These are phyloP conservation scores for Diprion similis DNA, from an alignment of 1,140 invertebrate species.

Conservation along the genomic window DNA sequence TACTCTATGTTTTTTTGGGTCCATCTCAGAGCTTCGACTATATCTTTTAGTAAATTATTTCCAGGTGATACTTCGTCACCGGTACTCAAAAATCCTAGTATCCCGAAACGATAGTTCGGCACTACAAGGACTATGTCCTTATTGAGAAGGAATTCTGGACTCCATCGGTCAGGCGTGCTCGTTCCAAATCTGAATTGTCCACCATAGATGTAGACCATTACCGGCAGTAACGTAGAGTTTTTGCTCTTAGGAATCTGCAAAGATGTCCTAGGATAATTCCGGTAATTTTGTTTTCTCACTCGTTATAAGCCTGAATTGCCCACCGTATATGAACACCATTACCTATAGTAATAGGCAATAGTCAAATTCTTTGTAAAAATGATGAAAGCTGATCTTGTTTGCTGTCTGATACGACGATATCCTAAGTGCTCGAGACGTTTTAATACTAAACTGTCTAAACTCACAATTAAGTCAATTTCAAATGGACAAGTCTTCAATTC, in stretches of 20 bases:
- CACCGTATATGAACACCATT: no score
- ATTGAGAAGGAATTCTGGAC: slow-evolving; percentile 42
- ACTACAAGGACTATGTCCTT: slow-evolving; percentile 18
- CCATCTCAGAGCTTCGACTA: slow-evolving; percentile 68
- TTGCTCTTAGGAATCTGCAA: background rate
- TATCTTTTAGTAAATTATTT: slow-evolving; percentile 73
- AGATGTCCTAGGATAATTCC: no score
- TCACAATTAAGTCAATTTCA: background rate
- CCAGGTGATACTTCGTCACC: slow-evolving; percentile 66
- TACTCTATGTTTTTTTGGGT: slow-evolving; percentile 68
- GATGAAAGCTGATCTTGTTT: no score
- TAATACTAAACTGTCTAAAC: background rate
- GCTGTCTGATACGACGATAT: no score
- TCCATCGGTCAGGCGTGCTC: slow-evolving; percentile 29
- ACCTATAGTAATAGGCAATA: no score
- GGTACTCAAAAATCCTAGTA: slow-evolving; percentile 64
- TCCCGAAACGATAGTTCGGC: slow-evolving; percentile 47
- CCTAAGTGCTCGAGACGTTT: background rate
- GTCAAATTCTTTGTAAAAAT: no score
- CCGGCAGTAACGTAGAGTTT: slow-evolving; percentile 12
- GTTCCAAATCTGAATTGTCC: slow-evolving; percentile 15
- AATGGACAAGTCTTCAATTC: background rate
- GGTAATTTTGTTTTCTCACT: no score
- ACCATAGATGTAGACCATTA: slow-evolving; percentile 28
- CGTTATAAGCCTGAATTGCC: no score